Percentiles rank a stretch among this genome's conserved stretches.
These are phyloP conservation scores for Drosophila arawakana DNA, from an alignment of 1,140 invertebrate species.

Conservation along the genomic window DNA sequence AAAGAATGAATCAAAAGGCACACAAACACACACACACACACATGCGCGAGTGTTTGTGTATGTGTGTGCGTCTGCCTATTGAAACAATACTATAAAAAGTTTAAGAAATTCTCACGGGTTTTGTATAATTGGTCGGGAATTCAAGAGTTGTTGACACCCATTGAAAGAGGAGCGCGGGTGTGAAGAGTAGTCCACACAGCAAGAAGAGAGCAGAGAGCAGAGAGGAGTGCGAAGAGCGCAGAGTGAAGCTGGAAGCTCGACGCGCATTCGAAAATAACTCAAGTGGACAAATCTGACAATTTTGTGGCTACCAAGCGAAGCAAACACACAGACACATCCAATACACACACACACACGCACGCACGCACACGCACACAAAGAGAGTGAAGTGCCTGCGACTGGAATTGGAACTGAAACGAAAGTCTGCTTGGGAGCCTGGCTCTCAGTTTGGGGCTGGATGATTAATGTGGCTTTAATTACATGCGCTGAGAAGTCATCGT, in stretches of 20 bases:
- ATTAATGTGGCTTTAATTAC: slow-evolving; percentile 83
- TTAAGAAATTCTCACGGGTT: slow-evolving; percentile 74
- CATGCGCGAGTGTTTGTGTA: slow-evolving; percentile 2
- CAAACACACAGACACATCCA: slow-evolving; percentile 40
- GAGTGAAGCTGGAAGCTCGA: slow-evolving; percentile 21
- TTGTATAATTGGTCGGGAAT: slow-evolving; percentile 77
- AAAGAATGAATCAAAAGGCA: slow-evolving; percentile 53
- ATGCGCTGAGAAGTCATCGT: slow-evolving; percentile 70
- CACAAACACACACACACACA: neutral
- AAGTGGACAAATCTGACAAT: slow-evolving; percentile 83
- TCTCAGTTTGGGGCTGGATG: slow-evolving; percentile 47
- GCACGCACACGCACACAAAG: slow-evolving; percentile 9
- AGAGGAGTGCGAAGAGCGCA: neutral
- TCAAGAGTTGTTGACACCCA: slow-evolving; percentile 70
- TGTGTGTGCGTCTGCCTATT: neutral
- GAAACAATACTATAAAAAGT: slow-evolving; percentile 39
- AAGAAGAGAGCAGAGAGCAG: neutral
- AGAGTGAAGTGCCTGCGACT: slow-evolving; percentile 60
- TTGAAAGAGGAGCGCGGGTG: slow-evolving; percentile 25
- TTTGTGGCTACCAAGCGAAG: slow-evolving; percentile 78
- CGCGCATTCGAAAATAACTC: slow-evolving; percentile 77
- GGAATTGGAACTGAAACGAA: slow-evolving; percentile 18
- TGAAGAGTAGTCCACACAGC: too few relatives aligned
- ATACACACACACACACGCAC: slow-evolving; percentile 14
- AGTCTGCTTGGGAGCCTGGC: slow-evolving; percentile 18